Evolutionary conservation across 2,888 invertebrate species (phyloP), one percentile per base, ranked within the genome.

Genomic region (Tyria jacobaeae): DNA sequence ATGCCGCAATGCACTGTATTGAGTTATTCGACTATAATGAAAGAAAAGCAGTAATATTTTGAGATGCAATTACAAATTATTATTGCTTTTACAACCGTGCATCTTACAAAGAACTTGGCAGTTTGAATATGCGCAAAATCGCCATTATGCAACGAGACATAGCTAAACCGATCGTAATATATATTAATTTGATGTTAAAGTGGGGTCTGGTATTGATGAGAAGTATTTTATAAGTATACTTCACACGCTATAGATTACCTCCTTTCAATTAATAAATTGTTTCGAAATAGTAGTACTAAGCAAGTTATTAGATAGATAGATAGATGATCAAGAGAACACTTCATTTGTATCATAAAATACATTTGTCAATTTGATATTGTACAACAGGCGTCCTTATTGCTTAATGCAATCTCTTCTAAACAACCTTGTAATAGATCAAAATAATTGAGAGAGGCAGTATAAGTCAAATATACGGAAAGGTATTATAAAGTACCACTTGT

Each of bases 41-140:
- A n/a, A 67, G 60, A 71, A 66, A 66, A 58, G 21, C n/a, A 27
- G 27, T 53, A 59, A 66, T 68, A 63, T 68, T 68, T 71, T 57
- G 73, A 66, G 71, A 66, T 49, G 71, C 58, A 57, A 62, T 73
- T 64, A 64, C 51, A 50, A 70, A 57, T 55, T 64, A 68, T 70
- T 70, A 62, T 70, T 60, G 61, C 37, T 51, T 51, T 70, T 64
- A 67, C 67, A 55, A 62, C 4, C 62, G 64, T 63, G 53, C 60
- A 53, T 59, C 53, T 47, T n/a, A 17, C 25, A 52, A 44, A 47
- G 17, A 31, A 14, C 27, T 44, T 53, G 35, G 35, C 2, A 10
- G 1, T 25, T 41, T 24, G 41, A 58, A 41, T 52, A 52, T 51
- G 47, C 52, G 47, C 37, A 53, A 48, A 59, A 59, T 44, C 14